These are phyloP conservation scores for Osedax fenrisi DNA, from an alignment of 2,888 invertebrate genomes.

Conservation along the genomic window DNA sequence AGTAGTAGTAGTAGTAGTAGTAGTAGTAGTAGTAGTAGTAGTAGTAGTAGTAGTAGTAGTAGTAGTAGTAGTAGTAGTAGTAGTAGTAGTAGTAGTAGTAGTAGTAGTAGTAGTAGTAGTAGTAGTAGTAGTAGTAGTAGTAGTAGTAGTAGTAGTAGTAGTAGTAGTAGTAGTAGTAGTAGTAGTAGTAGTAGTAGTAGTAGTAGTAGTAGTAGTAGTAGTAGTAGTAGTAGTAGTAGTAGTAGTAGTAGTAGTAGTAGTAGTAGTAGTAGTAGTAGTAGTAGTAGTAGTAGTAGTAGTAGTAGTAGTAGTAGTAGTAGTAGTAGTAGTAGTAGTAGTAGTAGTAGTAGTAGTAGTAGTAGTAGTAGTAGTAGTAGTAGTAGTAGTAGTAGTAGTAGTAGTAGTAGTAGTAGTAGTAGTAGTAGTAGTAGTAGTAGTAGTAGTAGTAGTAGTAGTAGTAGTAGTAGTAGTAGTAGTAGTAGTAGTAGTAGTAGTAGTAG, in stretches of 20 bases:
- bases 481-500: constrained; percentile 30
- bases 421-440: constrained; percentile 41
- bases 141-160: constrained; percentile 33
- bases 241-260: neutral
- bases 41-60: constrained; percentile 38
- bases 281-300: constrained; percentile 4
- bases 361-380: neutral
- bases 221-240: neutral
- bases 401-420: constrained; percentile 37
- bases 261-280: constrained; percentile 3
- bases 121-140: constrained; percentile 38
- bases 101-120: constrained; percentile 35
- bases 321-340: neutral
- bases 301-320: neutral
- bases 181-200: constrained; percentile 36
- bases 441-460: constrained; percentile 28
- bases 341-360: neutral
- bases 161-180: constrained; percentile 38
- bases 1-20: constrained; percentile 34
- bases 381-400: neutral
- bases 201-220: constrained; percentile 21
- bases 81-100: constrained; percentile 32
- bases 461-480: constrained; percentile 41
- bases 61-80: constrained; percentile 29
- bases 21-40: constrained; percentile 35